A percentile compares a stretch with the other conserved stretches of the same genome.
These are phyloP conservation scores for Chrysolina americana DNA, from an alignment of 2,888 invertebrate genomes.

Conservation along the genomic window DNA sequence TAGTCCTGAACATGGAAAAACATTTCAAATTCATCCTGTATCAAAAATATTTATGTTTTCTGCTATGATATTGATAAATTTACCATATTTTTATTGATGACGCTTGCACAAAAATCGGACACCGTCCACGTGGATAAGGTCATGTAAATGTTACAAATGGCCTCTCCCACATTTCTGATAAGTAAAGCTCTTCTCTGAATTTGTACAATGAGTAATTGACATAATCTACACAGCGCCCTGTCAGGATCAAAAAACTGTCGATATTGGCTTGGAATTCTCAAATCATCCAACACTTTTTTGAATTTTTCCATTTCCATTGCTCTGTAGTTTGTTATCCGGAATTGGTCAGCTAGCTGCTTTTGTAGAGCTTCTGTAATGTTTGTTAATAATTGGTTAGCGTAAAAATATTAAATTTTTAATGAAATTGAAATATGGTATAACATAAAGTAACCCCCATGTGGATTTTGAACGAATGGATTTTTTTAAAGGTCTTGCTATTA, in stretches of 20 bases:
- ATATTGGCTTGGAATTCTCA: conserved; percentile 11
- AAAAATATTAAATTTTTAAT: neutral
- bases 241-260: conserved; percentile 27
- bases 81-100: conserved; percentile 50
- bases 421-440: no score
- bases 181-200: conserved; percentile 40
- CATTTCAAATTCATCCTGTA: no score
- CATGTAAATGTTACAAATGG: conserved; percentile 51
- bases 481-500: no score
- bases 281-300: conserved; percentile 13
- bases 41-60: no score
- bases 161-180: conserved; percentile 42
- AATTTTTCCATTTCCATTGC: conserved; percentile 22
- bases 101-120: conserved; percentile 48
- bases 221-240: conserved; percentile 44
- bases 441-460: no score
- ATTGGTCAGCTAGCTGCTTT: neutral
- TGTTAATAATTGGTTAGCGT: neutral
- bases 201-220: conserved; percentile 47
- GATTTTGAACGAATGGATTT: no score
- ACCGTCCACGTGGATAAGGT: conserved; percentile 49
- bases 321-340: conserved; percentile 15
- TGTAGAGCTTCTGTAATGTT: neutral
- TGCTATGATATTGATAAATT: neutral
- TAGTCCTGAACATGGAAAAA: no score